A percentile compares a stretch with the other conserved stretches of the same genome.
These are phyloP conservation scores for Zygaena filipendulae DNA, from an alignment of 2,888 invertebrate species.

Conservation along the genomic window DNA sequence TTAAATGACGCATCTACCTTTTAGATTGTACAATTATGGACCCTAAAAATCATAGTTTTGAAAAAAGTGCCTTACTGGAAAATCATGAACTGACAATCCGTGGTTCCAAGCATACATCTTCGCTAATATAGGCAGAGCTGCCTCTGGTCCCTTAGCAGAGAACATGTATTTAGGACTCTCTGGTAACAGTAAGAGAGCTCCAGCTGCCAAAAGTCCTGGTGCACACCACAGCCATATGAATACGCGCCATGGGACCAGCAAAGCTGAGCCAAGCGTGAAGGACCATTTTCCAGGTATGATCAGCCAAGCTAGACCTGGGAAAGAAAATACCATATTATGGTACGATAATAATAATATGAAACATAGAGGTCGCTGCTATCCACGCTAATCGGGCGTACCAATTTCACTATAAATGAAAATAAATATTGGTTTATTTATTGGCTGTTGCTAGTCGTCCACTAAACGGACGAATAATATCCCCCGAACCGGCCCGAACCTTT, in stretches of 20 bases:
- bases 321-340: no score
- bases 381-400: no score
- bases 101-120: slow-evolving; percentile 66
- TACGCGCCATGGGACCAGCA: slow-evolving; percentile 79
- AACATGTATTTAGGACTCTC: slow-evolving; percentile 83
- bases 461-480: no score
- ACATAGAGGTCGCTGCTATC: no score
- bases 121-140: slow-evolving; percentile 71
- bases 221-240: slow-evolving; percentile 74
- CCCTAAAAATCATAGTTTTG: no score
- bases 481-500: no score
- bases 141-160: slow-evolving; percentile 68
- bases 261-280: slow-evolving; percentile 40
- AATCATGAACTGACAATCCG: slow-evolving; percentile 28
- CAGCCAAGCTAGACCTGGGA: slow-evolving; percentile 73
- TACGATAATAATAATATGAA: no score
- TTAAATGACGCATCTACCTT: no score
- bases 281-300: slow-evolving; percentile 72
- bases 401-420: no score
- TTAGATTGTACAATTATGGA: no score
- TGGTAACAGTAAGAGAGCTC: slow-evolving; percentile 69
- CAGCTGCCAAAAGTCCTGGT: slow-evolving; percentile 71
- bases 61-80: slow-evolving; percentile 64
- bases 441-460: no score
- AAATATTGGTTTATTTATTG: no score